phyloP scores from a whole-genome alignment of 2,888 invertebrate genomes.

The Heliconius sara region DNA sequence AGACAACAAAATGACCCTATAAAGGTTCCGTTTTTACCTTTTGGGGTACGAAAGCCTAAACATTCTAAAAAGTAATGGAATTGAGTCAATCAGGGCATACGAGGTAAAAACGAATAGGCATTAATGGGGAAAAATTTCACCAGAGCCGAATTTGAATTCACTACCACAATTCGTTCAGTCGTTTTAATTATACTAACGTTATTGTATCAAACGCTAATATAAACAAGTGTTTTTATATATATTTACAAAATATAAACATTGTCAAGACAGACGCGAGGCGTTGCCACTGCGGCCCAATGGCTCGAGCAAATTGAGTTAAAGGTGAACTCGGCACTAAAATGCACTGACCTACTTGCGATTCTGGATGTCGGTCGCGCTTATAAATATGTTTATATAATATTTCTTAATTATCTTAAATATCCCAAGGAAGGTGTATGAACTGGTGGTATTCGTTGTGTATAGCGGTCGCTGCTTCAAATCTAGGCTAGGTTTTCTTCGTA shows the following conservation, averaged over 20 bases:
- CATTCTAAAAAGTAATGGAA: background rate
- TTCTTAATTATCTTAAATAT: slow-evolving; percentile 12
- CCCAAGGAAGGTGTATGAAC: background rate
- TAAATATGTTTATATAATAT: slow-evolving; percentile 9
- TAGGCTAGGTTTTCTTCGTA: background rate
- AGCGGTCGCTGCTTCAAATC: background rate
- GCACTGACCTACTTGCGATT: slow-evolving; percentile 39
- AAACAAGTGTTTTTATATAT: no score
- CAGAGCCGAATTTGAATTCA: background rate
- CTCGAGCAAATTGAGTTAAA: slow-evolving; percentile 34
- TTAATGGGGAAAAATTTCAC: background rate
- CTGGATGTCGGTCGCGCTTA: slow-evolving; percentile 30
- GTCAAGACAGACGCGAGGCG: slow-evolving; percentile 28
- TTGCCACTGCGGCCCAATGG: slow-evolving; percentile 29
- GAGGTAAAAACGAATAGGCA: background rate
- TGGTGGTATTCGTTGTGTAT: background rate
- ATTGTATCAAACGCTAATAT: background rate
- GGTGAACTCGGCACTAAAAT: slow-evolving; percentile 29
- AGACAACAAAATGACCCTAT: no score
- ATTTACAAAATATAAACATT: slow-evolving; percentile 12
- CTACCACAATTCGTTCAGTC: no score
- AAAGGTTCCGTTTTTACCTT: no score
- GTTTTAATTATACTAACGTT: no score
- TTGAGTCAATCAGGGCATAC: background rate
- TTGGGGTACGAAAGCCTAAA: no score